Conservation (phyloP, 2,797 vertebrate species). For the Eutrigla gurnardus region DNA sequence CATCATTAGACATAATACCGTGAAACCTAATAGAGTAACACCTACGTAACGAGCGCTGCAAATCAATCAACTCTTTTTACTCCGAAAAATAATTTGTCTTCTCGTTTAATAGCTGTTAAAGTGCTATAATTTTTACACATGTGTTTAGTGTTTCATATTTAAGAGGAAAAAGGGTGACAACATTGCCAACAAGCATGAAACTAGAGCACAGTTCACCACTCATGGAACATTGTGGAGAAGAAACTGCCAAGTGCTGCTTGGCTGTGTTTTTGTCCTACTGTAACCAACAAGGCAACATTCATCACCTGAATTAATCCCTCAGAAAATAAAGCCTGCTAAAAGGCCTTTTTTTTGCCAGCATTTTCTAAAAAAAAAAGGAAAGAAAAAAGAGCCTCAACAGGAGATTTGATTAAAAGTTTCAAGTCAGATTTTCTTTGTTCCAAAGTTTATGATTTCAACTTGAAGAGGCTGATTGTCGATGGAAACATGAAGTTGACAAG, state of each 20-base stretch:
- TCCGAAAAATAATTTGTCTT: slow-evolving; percentile 78
- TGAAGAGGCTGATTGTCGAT: slow-evolving; percentile 1
- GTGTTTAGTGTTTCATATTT: slow-evolving; percentile 83
- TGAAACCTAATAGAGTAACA: slow-evolving; percentile 79
- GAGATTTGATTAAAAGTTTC: slow-evolving; percentile 27
- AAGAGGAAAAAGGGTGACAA: slow-evolving; percentile 83
- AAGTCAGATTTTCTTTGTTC: neutral
- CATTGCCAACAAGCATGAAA: slow-evolving; percentile 81
- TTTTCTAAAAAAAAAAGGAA: neutral
- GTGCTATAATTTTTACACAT: slow-evolving; percentile 67
- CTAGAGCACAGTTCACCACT: slow-evolving; percentile 72
- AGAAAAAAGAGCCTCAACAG: neutral
- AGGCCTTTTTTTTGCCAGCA: neutral
- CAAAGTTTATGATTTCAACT: neutral
- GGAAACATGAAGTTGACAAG: slow-evolving; percentile 1
- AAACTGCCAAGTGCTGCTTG: slow-evolving; percentile 62
- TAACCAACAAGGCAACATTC: slow-evolving; percentile 72
- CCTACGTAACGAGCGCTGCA: slow-evolving; percentile 74
- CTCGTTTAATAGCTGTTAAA: slow-evolving; percentile 77
- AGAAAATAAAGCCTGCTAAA: slow-evolving; percentile 2
- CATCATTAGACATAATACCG: slow-evolving; percentile 80
- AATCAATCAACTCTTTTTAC: slow-evolving; percentile 81
- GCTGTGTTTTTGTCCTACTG: slow-evolving; percentile 62
- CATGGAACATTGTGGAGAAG: slow-evolving; percentile 59
- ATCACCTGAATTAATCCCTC: slow-evolving; percentile 58